Evolutionary conservation across 2,888 invertebrate genomes (phyloP).

Genomic region (Nineta flava): DNA sequence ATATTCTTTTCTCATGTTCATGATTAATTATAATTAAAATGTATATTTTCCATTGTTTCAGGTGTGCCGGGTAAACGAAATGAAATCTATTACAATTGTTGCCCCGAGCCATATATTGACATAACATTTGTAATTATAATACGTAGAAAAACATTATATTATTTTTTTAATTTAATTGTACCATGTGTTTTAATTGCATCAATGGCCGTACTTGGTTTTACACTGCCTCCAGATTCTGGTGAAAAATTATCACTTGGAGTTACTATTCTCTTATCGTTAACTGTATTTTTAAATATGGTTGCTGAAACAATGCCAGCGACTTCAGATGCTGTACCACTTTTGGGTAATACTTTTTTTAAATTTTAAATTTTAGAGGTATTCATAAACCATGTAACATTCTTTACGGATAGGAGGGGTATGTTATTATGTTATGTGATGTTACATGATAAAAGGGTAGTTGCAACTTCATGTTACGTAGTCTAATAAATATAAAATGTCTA

Average conservation of each 20-base stretch:
- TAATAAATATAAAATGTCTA: too few relatives aligned
- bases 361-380: not conserved
- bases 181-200: conserved; percentile 98
- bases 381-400: too few relatives aligned
- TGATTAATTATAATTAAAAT: too few relatives aligned
- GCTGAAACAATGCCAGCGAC: conserved; percentile 98
- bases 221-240: conserved; percentile 96
- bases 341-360: conserved; percentile 37
- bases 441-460: not conserved
- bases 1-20: too few relatives aligned
- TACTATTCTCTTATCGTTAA: conserved; percentile 91
- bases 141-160: conserved; percentile 91
- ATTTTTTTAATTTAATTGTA: conserved; percentile 98
- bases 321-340: conserved; percentile 78
- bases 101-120: conserved; percentile 94
- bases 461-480: not conserved
- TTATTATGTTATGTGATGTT: not conserved
- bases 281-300: conserved; percentile 96
- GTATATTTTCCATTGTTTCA: conserved; percentile 22
- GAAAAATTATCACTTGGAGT: conserved; percentile 97
- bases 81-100: conserved; percentile 91
- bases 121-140: conserved; percentile 95
- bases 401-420: too few relatives aligned
- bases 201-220: conserved; percentile 96
- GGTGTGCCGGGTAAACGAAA: conserved; percentile 89